Conservation (phyloP, 2,888 invertebrate genomes). For the Chymomyza fuscimana region DNA sequence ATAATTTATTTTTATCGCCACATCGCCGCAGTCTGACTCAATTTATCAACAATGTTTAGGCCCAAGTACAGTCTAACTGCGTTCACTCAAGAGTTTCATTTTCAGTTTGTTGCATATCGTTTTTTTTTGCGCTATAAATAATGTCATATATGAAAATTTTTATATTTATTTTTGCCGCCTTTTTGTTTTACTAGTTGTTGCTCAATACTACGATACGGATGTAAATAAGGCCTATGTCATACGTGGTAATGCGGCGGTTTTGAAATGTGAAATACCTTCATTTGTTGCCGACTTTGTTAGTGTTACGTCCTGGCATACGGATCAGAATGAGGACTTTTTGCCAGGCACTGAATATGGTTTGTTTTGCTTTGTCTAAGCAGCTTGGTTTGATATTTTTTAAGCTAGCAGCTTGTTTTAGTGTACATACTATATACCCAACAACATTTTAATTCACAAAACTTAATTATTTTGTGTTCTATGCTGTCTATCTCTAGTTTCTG, state of each 20-base stretch:
- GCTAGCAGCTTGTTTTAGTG: not conserved
- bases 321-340: slow-evolving; percentile 80
- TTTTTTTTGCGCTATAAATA: not conserved
- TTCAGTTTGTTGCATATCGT: slow-evolving; percentile 9
- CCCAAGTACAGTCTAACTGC: not conserved
- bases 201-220: slow-evolving; percentile 94
- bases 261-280: slow-evolving; percentile 94
- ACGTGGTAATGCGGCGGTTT: slow-evolving; percentile 91
- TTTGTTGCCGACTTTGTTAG: slow-evolving; percentile 95
- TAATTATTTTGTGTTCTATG: not conserved
- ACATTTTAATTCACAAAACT: not conserved
- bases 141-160: slow-evolving; percentile 10
- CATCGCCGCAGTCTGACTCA: slow-evolving; percentile 30
- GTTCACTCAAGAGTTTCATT: not conserved
- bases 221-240: slow-evolving; percentile 95
- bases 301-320: slow-evolving; percentile 92
- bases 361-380: slow-evolving; percentile 43
- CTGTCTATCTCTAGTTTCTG: not conserved
- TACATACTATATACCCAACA: not conserved
- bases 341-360: slow-evolving; percentile 80
- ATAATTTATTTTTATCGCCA: slow-evolving; percentile 2
- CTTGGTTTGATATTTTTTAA: not conserved
- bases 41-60: slow-evolving; percentile 65
- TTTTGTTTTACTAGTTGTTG: slow-evolving; percentile 85
- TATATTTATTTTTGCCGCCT: not conserved